phyloP scores from a whole-genome alignment of 2,797 vertebrate genomes.

The Tadarida brasiliensis region DNA sequence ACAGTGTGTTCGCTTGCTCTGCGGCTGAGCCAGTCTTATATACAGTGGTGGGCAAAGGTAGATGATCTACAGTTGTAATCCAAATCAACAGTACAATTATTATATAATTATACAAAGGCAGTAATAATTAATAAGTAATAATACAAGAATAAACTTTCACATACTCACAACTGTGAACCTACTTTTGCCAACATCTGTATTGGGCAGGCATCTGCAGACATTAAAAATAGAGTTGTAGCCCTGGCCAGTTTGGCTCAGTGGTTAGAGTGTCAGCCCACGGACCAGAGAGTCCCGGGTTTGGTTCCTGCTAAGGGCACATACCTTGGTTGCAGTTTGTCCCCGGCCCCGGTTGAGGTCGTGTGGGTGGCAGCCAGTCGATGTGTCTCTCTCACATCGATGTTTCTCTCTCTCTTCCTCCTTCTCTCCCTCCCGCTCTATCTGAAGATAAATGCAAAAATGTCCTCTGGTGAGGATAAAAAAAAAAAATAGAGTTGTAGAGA shows the following conservation, averaged over 20 bases:
- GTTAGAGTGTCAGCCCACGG: too few relatives aligned
- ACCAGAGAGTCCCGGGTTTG: too few relatives aligned
- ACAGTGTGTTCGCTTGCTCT: conserved; percentile 13
- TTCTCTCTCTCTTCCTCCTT: too few relatives aligned
- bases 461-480: too few relatives aligned
- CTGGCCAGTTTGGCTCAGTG: too few relatives aligned
- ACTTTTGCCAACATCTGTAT: not conserved
- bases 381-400: too few relatives aligned
- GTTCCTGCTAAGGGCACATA: too few relatives aligned
- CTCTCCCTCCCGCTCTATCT: too few relatives aligned
- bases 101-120: not conserved
- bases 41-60: not conserved
- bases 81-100: not conserved
- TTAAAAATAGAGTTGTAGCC: not conserved
- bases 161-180: not conserved
- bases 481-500: not conserved
- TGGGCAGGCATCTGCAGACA: not conserved
- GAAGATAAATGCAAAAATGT: too few relatives aligned
- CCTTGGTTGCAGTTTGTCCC: too few relatives aligned
- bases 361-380: too few relatives aligned
- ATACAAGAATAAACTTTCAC: not conserved
- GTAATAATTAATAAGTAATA: not conserved
- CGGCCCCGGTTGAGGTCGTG: too few relatives aligned
- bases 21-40: not conserved
- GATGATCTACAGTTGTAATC: not conserved